Conservation (phyloP, 2,113 vertebrate species). For the Microtus montanus region DNA sequence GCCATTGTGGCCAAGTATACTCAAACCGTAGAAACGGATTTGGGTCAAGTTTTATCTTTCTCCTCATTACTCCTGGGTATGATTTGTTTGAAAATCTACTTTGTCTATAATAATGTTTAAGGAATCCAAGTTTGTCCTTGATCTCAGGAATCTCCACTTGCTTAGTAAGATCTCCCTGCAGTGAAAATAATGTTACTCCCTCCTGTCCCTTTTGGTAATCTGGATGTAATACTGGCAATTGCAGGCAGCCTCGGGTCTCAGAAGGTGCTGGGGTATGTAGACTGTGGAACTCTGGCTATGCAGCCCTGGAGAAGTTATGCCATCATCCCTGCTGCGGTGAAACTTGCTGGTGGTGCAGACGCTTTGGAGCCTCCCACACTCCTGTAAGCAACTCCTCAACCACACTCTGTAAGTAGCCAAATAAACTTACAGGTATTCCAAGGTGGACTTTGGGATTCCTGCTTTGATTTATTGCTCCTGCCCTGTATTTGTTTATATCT, state of each 20-base stretch:
- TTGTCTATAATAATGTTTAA: slow-evolving; percentile 1
- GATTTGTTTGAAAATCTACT: not conserved
- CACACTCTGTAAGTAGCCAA: not conserved
- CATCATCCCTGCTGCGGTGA: not conserved
- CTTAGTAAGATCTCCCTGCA: not conserved
- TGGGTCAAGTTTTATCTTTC: slow-evolving; percentile 2
- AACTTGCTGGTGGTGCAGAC: not conserved
- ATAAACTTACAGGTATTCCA: too few relatives aligned
- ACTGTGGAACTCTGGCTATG: not conserved
- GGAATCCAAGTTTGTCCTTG: not conserved
- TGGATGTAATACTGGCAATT: not conserved
- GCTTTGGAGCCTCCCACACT: not conserved
- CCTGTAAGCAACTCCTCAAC: not conserved
- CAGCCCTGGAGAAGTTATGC: not conserved
- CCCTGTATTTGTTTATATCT: not conserved
- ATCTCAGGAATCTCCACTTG: not conserved
- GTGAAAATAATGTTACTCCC: not conserved
- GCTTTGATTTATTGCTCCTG: not conserved
- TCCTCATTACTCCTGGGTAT: not conserved
- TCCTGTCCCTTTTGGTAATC: not conserved
- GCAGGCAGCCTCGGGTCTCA: not conserved
- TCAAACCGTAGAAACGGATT: not conserved
- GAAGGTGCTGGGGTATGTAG: not conserved
- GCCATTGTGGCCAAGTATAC: not conserved
- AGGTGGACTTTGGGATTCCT: not conserved